Percentiles rank a stretch among this genome's conserved stretches.
phyloP scores from a whole-genome alignment of 2,888 invertebrate genomes.

The Caenorhabditis imperialis region DNA sequence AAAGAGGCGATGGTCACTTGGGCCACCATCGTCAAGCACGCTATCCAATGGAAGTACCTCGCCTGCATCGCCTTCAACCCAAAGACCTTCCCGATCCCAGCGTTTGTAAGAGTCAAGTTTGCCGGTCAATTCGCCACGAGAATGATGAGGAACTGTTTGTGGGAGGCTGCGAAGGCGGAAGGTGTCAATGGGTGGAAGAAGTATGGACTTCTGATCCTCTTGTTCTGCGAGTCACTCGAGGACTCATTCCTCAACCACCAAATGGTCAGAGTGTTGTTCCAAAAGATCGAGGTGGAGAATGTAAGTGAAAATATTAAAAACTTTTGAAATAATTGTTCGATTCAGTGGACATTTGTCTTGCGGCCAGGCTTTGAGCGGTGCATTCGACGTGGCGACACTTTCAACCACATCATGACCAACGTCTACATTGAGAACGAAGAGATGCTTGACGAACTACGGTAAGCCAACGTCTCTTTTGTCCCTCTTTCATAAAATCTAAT shows the following conservation, averaged over 20 bases:
- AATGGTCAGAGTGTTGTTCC: constrained; percentile 20
- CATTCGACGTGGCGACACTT: not conserved
- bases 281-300: constrained; percentile 2
- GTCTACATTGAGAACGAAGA: not conserved
- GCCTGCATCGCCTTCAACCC: not conserved
- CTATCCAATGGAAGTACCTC: not conserved
- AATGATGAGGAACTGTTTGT: constrained; percentile 17
- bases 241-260: constrained; percentile 34
- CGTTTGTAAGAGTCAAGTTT: constrained; percentile 10
- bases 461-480: too few species aligned
- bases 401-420: not conserved
- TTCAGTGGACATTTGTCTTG: not conserved
- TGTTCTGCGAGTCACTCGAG: constrained; percentile 11
- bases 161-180: not conserved
- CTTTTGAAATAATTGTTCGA: not conserved
- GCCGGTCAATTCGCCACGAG: constrained; percentile 16
- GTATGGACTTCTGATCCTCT: constrained; percentile 20
- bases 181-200: constrained; percentile 31
- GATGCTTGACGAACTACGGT: not conserved
- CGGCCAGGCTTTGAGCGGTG: not conserved
- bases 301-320: constrained; percentile 5
- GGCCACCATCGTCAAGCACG: not conserved
- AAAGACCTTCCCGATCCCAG: constrained; percentile 14
- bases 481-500: too few species aligned
- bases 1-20: not conserved